Conservation (phyloP, 2,888 invertebrate species). For the Lithophane leautieri region DNA sequence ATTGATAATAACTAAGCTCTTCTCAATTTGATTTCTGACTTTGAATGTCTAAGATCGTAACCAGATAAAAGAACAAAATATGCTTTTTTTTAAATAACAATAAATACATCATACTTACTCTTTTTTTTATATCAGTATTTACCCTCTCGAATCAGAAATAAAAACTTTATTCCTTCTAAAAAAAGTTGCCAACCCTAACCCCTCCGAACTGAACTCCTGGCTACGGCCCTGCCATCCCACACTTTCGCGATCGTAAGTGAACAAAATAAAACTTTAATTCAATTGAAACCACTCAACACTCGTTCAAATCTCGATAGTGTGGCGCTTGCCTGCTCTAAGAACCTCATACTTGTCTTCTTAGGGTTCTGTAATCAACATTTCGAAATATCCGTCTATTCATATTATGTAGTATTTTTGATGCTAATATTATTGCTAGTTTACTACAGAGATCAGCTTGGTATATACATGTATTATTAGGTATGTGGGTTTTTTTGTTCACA, state of each 20-base stretch:
- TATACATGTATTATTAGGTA: neutral
- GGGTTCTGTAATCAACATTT: neutral
- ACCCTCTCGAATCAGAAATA: no score
- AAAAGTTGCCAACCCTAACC: no score
- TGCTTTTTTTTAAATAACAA: no score
- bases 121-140: no score
- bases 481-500: neutral
- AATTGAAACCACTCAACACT: conserved; percentile 44
- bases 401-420: neutral
- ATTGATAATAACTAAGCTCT: no score
- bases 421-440: neutral
- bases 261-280: conserved; percentile 42
- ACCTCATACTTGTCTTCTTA: neutral
- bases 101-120: no score
- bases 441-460: neutral
- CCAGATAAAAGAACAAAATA: no score
- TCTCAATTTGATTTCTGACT: no score
- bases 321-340: neutral
- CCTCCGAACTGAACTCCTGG: no score
- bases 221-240: no score
- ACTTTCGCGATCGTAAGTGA: neutral
- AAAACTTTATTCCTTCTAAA: no score
- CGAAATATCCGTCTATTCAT: neutral
- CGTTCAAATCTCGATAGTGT: conserved; percentile 24
- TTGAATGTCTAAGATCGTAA: no score